These are phyloP conservation scores for Agelas oroides DNA, from an alignment of 37 sponge, comb jelly and placozoan species.

Conservation along the genomic window DNA sequence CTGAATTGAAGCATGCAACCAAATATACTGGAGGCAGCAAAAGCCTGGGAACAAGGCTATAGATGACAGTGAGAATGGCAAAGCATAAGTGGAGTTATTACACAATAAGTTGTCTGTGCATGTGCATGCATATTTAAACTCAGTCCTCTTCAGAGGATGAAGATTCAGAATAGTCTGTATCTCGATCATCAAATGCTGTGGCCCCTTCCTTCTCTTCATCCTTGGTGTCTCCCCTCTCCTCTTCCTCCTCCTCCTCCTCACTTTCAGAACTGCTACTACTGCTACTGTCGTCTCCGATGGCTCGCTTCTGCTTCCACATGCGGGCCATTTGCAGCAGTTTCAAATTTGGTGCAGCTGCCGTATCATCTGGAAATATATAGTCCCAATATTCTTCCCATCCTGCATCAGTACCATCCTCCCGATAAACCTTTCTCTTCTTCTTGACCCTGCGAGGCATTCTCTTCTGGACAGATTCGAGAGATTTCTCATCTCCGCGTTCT, in stretches of 20 bases:
- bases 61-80: background rate
- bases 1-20: too few species aligned
- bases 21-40: too few species aligned
- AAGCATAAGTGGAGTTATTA: background rate
- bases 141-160: background rate
- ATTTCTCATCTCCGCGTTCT: constrained; percentile 64
- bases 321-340: constrained; percentile 96
- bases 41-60: too few species aligned
- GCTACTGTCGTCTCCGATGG: background rate
- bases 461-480: constrained; percentile 65
- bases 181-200: background rate
- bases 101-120: too few species aligned
- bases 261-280: background rate
- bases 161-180: constrained; percentile 26
- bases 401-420: constrained; percentile 91
- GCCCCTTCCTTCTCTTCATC: background rate
- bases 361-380: constrained; percentile 97
- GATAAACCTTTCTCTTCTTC: constrained; percentile 89
- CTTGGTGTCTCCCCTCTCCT: constrained; percentile 14
- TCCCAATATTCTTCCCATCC: constrained; percentile 99
- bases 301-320: constrained; percentile 89
- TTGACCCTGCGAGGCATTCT: constrained; percentile 89
- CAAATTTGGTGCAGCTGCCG: constrained; percentile 79
- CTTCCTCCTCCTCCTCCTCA: constrained; percentile 29
- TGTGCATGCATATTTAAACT: background rate